These are phyloP conservation scores for Caenorhabditis becei DNA, from an alignment of 2,888 invertebrate genomes.

Conservation along the genomic window DNA sequence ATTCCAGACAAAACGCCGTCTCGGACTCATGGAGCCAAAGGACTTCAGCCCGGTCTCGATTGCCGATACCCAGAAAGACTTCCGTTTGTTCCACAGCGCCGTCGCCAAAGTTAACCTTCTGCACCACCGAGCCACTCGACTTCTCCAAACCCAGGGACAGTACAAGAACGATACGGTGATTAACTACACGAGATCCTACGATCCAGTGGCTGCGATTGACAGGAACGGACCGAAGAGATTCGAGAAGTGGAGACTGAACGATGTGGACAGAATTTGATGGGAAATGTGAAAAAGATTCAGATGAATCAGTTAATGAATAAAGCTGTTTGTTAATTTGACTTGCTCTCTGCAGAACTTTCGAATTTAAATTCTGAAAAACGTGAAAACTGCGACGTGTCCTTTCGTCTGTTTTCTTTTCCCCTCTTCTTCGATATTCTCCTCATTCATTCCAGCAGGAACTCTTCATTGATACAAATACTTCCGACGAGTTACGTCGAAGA, in stretches of 20 bases:
- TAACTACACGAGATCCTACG: conserved; percentile 47
- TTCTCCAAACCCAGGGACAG: conserved; percentile 47
- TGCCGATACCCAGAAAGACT: conserved; percentile 59
- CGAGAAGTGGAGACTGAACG: conserved; percentile 51
- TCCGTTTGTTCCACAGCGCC: conserved; percentile 44
- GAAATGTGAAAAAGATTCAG: too few species aligned
- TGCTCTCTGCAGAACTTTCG: too few species aligned
- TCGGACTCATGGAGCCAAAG: conserved; percentile 56
- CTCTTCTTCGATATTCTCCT: not conserved
- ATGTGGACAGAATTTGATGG: conserved; percentile 23
- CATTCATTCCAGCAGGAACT: not conserved
- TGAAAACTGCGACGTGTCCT: conserved; percentile 6
- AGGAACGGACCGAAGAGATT: conserved; percentile 38
- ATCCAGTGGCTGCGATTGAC: conserved; percentile 45
- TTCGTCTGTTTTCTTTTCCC: not conserved
- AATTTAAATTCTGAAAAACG: not conserved
- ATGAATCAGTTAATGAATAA: not conserved
- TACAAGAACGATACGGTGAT: conserved; percentile 41
- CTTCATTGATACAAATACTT: conserved; percentile 6
- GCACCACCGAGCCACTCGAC: conserved; percentile 44
- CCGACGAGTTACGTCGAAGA: conserved; percentile 7
- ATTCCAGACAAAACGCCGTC: conserved; percentile 50
- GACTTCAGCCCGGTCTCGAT: conserved; percentile 52
- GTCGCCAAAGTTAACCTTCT: conserved; percentile 58
- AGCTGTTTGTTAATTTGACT: conserved; percentile 5